A percentile compares a stretch with the other conserved stretches of the same genome.
Evolutionary conservation across 1,140 invertebrate species (phyloP).

Genomic region (Heliconius nattereri): DNA sequence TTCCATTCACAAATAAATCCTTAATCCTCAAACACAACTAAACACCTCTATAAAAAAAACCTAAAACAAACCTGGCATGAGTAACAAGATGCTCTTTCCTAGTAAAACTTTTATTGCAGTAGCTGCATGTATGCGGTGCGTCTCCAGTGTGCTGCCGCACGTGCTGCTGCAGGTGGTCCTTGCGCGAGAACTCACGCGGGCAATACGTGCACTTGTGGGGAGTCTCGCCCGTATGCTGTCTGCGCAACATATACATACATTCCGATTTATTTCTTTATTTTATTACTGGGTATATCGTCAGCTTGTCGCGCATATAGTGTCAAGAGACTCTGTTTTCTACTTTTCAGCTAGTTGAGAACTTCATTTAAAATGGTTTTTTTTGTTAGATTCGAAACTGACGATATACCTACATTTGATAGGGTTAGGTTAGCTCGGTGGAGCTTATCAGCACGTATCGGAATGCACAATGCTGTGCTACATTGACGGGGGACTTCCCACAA

Average conservation of each 20-base stretch:
- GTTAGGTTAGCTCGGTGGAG: conserved; percentile 29
- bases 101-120: conserved; percentile 92
- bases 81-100: conserved; percentile 91
- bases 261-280: conserved; percentile 71
- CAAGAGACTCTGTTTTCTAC: too few species aligned
- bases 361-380: background rate
- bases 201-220: conserved; percentile 93
- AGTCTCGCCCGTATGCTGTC: conserved; percentile 91
- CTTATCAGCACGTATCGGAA: conserved; percentile 65
- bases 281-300: background rate
- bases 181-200: conserved; percentile 92
- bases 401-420: conserved; percentile 17
- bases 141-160: conserved; percentile 88
- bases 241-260: conserved; percentile 83
- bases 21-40: too few species aligned
- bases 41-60: too few species aligned
- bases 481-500: conserved; percentile 66
- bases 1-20: too few species aligned
- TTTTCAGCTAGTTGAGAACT: too few species aligned
- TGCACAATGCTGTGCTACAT: conserved; percentile 76
- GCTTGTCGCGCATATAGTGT: background rate
- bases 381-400: background rate
- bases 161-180: conserved; percentile 86
- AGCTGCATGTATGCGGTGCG: conserved; percentile 90
- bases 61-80: conserved; percentile 81